These are phyloP conservation scores for Lathronympha strigana DNA, from an alignment of 2,888 invertebrate species.

Conservation along the genomic window DNA sequence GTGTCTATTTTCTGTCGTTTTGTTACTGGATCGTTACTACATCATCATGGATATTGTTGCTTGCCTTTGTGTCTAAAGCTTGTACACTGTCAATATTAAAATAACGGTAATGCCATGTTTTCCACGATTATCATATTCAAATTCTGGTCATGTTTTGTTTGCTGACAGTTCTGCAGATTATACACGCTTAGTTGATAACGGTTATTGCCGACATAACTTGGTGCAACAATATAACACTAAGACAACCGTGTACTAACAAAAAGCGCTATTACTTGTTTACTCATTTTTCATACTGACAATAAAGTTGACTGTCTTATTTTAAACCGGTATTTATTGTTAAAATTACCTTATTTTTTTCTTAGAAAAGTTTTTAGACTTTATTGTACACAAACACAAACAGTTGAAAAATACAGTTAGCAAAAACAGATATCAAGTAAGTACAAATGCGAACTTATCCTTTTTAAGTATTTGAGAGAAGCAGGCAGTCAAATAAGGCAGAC, in stretches of 20 bases:
- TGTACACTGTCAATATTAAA: neutral
- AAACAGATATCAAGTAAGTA: no score
- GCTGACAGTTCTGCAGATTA: constrained; percentile 28
- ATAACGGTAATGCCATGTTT: constrained; percentile 2
- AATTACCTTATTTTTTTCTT: neutral
- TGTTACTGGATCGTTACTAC: neutral
- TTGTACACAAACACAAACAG: neutral
- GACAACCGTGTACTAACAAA: constrained; percentile 18
- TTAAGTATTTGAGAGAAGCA: no score
- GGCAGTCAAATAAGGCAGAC: no score
- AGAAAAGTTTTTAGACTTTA: neutral
- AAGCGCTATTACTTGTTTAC: constrained; percentile 16
- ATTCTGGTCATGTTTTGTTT: neutral
- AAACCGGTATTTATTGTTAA: neutral
- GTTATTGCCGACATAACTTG: constrained; percentile 34
- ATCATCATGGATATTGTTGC: neutral
- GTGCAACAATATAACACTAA: constrained; percentile 30
- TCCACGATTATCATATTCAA: neutral
- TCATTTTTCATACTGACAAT: constrained; percentile 21
- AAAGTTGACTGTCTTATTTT: constrained; percentile 11
- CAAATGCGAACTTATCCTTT: no score
- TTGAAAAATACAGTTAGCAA: no score
- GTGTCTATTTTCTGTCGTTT: neutral
- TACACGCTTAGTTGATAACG: constrained; percentile 31
- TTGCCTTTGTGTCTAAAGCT: neutral